phyloP scores from a whole-genome alignment of 2,888 invertebrate genomes.

The Drosophila niveifrons region DNA sequence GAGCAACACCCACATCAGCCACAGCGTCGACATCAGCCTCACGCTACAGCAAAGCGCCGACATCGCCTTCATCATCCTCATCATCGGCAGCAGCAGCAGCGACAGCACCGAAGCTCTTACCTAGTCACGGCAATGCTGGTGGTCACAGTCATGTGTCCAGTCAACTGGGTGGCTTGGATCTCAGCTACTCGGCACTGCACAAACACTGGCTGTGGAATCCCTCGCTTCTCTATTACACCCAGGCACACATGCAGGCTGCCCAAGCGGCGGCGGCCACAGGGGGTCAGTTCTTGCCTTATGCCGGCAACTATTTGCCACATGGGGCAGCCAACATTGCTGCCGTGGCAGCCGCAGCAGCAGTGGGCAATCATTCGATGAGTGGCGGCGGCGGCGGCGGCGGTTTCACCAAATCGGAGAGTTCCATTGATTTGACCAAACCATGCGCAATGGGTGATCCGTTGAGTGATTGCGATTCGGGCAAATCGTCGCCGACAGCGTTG shows the following conservation, averaged over 20 bases:
- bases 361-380: conserved; percentile 18
- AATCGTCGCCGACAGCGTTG: conserved; percentile 84
- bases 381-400: conserved; percentile 74
- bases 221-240: conserved; percentile 84
- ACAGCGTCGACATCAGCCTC: conserved; percentile 32
- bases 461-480: conserved; percentile 85
- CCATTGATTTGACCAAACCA: conserved; percentile 83
- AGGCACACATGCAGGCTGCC: conserved; percentile 75
- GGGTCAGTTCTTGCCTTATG: conserved; percentile 74
- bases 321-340: conserved; percentile 53
- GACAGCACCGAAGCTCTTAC: conserved; percentile 74
- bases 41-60: conserved; percentile 49
- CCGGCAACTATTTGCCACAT: conserved; percentile 59
- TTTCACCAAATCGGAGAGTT: conserved; percentile 84
- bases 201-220: conserved; percentile 86
- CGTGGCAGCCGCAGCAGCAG: conserved; percentile 59
- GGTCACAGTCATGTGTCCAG: conserved; percentile 51
- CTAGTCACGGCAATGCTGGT: conserved; percentile 33
- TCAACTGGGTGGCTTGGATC: conserved; percentile 79
- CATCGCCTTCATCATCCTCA: conserved; percentile 24
- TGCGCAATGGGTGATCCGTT: conserved; percentile 78
- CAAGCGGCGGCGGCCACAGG: conserved; percentile 63
- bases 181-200: conserved; percentile 82
- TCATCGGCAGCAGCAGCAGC: not conserved
- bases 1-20: conserved; percentile 42